Conservation (phyloP, 2,888 invertebrate genomes). For the Drosophila flavopinicola region DNA sequence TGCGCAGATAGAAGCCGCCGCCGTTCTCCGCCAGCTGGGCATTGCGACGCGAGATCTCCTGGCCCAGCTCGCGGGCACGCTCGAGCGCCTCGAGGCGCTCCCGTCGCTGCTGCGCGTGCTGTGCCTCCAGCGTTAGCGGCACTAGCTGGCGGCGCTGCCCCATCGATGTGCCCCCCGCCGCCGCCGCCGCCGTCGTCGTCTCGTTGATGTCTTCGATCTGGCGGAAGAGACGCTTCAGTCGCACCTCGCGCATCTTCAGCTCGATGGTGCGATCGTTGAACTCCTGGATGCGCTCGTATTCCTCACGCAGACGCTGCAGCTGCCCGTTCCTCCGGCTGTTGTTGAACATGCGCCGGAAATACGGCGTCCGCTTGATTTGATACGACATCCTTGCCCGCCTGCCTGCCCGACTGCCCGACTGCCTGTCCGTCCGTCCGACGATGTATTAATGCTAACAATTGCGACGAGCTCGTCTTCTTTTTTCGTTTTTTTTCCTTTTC, state of each 20-base stretch:
- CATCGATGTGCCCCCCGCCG: neutral
- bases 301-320: constrained; percentile 73
- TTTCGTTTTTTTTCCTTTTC: constrained; percentile 3
- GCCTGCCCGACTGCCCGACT: no score
- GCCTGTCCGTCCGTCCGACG: no score
- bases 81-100: constrained; percentile 60
- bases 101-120: constrained; percentile 28
- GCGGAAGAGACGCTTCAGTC: constrained; percentile 73
- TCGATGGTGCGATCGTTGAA: constrained; percentile 77
- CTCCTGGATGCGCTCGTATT: constrained; percentile 76
- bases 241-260: constrained; percentile 75
- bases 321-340: constrained; percentile 74
- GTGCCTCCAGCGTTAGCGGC: constrained; percentile 21
- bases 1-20: constrained; percentile 27
- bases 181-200: constrained; percentile 5
- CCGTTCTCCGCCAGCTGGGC: constrained; percentile 45
- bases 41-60: constrained; percentile 70
- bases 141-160: constrained; percentile 4
- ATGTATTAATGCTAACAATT: neutral
- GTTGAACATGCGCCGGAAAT: constrained; percentile 64
- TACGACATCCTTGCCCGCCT: constrained; percentile 76
- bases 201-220: constrained; percentile 76
- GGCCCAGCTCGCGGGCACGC: constrained; percentile 66
- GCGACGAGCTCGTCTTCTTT: neutral
- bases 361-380: constrained; percentile 75